These are phyloP conservation scores for Perccottus glenii DNA, from an alignment of 2,113 vertebrate genomes.

Conservation along the genomic window DNA sequence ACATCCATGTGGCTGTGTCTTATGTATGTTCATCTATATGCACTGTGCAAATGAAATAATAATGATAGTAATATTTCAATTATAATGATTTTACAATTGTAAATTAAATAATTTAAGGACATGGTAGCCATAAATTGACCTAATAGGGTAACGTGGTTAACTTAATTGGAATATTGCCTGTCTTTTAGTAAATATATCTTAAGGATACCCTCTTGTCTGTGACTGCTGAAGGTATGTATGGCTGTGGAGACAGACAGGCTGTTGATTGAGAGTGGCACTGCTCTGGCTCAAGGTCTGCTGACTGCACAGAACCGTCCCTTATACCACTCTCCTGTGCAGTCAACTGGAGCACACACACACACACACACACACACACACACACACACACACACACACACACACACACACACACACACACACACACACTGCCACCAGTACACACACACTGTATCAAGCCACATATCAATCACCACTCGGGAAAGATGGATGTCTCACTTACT, in stretches of 20 bases:
- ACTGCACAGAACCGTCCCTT: constrained; percentile 64
- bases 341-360: constrained; percentile 63
- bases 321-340: constrained; percentile 52
- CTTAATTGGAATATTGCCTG: constrained; percentile 10
- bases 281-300: constrained; percentile 74
- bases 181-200: constrained; percentile 61
- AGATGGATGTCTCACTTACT: constrained; percentile 64
- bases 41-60: no score
- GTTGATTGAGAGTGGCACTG: constrained; percentile 72
- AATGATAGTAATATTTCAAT: no score
- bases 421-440: constrained; percentile 23
- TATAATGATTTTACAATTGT: no score
- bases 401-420: constrained; percentile 1
- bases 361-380: constrained; percentile 44
- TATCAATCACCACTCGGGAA: constrained; percentile 60
- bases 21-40: no score
- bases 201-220: constrained; percentile 53
- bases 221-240: constrained; percentile 58
- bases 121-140: no score
- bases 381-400: constrained; percentile 1
- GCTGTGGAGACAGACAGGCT: constrained; percentile 59
- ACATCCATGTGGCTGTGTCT: no score
- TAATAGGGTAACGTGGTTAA: no score
- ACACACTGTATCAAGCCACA: constrained; percentile 27
- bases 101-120: no score